Evolutionary conservation across 1,140 invertebrate genomes (phyloP), one percentile per base, ranked within the genome.

Genomic region (Megalopta genalis): DNA sequence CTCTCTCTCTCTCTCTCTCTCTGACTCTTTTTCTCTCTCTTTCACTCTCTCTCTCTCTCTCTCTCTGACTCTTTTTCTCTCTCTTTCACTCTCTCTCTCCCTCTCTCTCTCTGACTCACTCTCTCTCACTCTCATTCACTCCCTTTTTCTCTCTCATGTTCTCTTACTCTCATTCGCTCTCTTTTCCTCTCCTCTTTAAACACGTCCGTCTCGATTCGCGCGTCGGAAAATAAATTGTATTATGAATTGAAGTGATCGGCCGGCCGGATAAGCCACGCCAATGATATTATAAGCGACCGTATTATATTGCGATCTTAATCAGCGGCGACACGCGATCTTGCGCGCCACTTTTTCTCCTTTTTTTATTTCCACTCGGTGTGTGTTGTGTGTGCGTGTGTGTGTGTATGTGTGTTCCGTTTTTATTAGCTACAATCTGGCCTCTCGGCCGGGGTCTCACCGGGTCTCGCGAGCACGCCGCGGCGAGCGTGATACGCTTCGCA

Each of bases 231-330:
- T 76, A 68, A 76, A 76, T 68, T 60, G 27, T 49, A 76, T 76
- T 42, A 68, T 27, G 54, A 25, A 76, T 60, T 12, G n/a, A 25
- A 16, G 21, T 12, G 76, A 78, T 77, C 46, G 32, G 27, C 18
- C 12, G 16, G 18, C 1, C 0, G 14, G 76, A 78, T 72, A 64
- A 63, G 5, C 23, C 23, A 14, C 18, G 7, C 12, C 59, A 54
- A 78, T 65, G 68, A 78, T 72, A 57, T 77, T 71, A 71, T 46
- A 64, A 78, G 60, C 49, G 76, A 46, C 18, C 2, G 21, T 78
- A 72, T 78, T 72, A 64, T 65, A 21, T 63, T n/a, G 37, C 23
- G 76, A 77, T 77, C n/a, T 23, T 32, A 64, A 65, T 78, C 76
- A 46, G 14, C 1, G 18, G 49, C 49, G 46, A 46, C 68, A 78